Conservation (phyloP, 2,113 vertebrate genomes). For the Festucalex cinctus region DNA sequence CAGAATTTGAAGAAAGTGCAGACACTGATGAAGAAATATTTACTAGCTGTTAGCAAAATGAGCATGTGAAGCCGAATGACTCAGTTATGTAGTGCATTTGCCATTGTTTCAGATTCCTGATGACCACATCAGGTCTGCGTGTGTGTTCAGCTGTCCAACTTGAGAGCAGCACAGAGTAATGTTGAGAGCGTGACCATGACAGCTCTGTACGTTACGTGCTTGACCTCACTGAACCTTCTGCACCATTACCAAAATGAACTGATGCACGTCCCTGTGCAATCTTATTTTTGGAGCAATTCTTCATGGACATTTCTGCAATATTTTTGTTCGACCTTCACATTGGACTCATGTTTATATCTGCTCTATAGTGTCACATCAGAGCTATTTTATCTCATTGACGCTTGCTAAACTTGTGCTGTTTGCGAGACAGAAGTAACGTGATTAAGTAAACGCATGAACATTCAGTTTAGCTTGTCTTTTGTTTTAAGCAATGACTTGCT, state of each 20-base stretch:
- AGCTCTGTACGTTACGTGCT: conserved; percentile 94
- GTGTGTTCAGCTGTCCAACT: conserved; percentile 49
- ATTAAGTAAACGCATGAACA: neutral
- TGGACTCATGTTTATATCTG: conserved; percentile 8
- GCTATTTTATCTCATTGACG: neutral
- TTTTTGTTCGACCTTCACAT: conserved; percentile 8
- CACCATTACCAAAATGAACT: conserved; percentile 44
- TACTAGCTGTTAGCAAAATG: conserved; percentile 31
- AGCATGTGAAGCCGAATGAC: conserved; percentile 8
- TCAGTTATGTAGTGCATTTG: conserved; percentile 14
- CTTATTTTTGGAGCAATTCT: conserved; percentile 7
- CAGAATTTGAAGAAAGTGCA: neutral
- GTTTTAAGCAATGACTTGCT: neutral
- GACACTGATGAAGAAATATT: neutral
- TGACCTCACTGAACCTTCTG: conserved; percentile 86
- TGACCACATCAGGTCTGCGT: conserved; percentile 27
- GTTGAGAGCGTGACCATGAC: conserved; percentile 83
- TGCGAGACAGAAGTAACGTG: neutral
- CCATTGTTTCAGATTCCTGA: conserved; percentile 18
- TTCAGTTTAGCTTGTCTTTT: neutral
- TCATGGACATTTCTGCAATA: neutral
- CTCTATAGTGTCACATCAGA: neutral
- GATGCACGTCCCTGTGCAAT: neutral
- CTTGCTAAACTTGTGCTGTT: neutral
- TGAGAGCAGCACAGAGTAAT: conserved; percentile 95